Evolutionary conservation across 2,888 invertebrate genomes (phyloP), one percentile per base, ranked within the genome.

Genomic region (Rugalucina vietnamica): DNA sequence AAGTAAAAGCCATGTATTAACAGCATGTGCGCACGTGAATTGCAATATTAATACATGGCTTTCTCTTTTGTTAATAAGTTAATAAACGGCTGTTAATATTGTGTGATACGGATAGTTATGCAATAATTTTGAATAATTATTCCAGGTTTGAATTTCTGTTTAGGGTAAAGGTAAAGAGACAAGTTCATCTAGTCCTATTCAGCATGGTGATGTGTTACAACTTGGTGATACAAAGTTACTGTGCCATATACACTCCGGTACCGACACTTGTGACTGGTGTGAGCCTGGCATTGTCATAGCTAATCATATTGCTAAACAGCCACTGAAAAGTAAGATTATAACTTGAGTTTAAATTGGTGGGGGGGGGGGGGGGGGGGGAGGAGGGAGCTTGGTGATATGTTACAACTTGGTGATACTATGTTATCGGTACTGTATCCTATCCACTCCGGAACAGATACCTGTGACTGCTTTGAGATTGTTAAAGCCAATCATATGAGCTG

Each of bases 201-300:
- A 93, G 0, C 97, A 97, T 91, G 97, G 97, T 18, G 97, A 97
- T 91, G 95, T 95, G 1, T 91, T 97, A 74, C 96, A 96, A 92
- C 92, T 97, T 8, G 98, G 97, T 14, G 54, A 36, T 14, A 92
- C 93, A 0, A 84, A 82, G 21, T 79, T 95, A 32, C 81, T 93
- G 29, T 86, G 94, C 65, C 94, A 94, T 91, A 94, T 99, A 84
- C 99, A 99, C 93, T 96, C 96, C 2, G 98, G 98, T 0, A 96
- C 96, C 86, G 97, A 97, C 91, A 99, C 99, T 0, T 99, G 99
- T 93, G 97, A 97, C 0, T 97, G 97, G 85, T 99, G 99, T 95
- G 99, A 99, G 94, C 99, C 99, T 0, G 99, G 99, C 0, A 96
- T 94, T 69, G 93, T 95, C 21, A 91, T 92, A 80, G 93, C 94